phyloP scores from a whole-genome alignment of 1,140 invertebrate genomes.

The Nebria ingens region DNA sequence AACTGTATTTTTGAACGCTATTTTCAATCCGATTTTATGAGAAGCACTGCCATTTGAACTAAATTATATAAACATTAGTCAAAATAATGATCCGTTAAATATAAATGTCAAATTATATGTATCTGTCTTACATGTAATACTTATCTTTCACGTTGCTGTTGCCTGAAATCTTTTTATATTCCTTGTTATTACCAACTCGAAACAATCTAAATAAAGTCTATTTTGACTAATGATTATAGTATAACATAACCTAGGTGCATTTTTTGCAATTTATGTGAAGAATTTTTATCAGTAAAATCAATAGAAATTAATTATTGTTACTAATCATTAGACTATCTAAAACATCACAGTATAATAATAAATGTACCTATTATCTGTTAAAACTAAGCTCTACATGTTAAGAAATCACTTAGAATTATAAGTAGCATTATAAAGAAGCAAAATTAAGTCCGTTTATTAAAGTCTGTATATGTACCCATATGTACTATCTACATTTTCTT shows the following conservation, averaged over 20 bases:
- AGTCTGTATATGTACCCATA: not conserved
- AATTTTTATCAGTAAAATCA: not conserved
- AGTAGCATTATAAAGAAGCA: not conserved
- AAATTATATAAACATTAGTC: constrained; percentile 7
- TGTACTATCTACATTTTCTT: not conserved
- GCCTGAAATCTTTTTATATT: not conserved
- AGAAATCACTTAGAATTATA: not conserved
- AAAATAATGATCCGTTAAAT: not conserved
- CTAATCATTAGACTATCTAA: not conserved
- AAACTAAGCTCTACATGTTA: not conserved
- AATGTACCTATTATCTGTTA: not conserved
- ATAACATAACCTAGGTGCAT: not conserved
- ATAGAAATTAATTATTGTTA: constrained; percentile 2
- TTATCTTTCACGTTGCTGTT: not conserved
- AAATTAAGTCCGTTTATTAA: not conserved
- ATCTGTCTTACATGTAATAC: not conserved
- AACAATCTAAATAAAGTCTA: not conserved
- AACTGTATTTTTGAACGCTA: not conserved
- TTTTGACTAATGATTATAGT: constrained; percentile 8
- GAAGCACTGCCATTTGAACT: constrained; percentile 2
- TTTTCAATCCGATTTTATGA: not conserved
- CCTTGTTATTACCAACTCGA: not conserved
- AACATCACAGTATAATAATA: not conserved
- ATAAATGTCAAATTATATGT: not conserved
- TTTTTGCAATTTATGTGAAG: constrained; percentile 2